Percentiles rank a stretch among this genome's conserved stretches.
These are phyloP conservation scores for Formica exsecta DNA, from an alignment of 1,140 invertebrate genomes.

Conservation along the genomic window DNA sequence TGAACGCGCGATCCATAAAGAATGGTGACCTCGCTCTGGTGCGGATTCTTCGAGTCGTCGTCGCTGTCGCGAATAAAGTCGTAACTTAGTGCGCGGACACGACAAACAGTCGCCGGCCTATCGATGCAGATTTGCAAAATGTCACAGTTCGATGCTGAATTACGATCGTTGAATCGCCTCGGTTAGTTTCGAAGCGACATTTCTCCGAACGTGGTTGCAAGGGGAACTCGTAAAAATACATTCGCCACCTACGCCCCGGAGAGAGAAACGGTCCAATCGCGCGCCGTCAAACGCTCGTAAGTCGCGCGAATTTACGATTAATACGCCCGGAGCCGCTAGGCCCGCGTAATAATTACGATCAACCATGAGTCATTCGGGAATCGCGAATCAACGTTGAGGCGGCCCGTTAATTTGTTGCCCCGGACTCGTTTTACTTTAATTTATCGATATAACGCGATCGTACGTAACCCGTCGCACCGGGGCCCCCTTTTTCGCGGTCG, in stretches of 20 bases:
- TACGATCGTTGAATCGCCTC: conserved; percentile 60
- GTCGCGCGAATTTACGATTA: conserved; percentile 68
- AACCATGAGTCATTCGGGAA: conserved; percentile 52
- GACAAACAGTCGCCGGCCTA: conserved; percentile 62
- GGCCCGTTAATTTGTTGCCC: conserved; percentile 59
- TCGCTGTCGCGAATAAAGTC: conserved; percentile 60
- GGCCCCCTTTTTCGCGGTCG: conserved; percentile 65
- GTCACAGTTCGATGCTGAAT: conserved; percentile 66
- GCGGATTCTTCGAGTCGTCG: conserved; percentile 47
- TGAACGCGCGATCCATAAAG: conserved; percentile 63
- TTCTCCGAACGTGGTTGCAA: conserved; percentile 51
- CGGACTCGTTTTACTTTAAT: conserved; percentile 63
- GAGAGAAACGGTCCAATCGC: conserved; percentile 50
- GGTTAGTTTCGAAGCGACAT: conserved; percentile 60
- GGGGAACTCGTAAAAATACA: conserved; percentile 61
- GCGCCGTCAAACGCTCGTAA: conserved; percentile 60
- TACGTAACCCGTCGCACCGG: conserved; percentile 59
- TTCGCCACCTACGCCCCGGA: conserved; percentile 58
- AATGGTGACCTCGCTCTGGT: conserved; percentile 45
- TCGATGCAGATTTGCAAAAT: conserved; percentile 66
- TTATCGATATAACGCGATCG: conserved; percentile 57
- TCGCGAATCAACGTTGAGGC: conserved; percentile 49
- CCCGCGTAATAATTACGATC: conserved; percentile 49
- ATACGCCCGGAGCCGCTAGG: conserved; percentile 51
- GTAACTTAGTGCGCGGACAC: conserved; percentile 65